These are phyloP conservation scores for Tringa solitaria DNA, from an alignment of 2,113 vertebrate genomes.

Conservation along the genomic window DNA sequence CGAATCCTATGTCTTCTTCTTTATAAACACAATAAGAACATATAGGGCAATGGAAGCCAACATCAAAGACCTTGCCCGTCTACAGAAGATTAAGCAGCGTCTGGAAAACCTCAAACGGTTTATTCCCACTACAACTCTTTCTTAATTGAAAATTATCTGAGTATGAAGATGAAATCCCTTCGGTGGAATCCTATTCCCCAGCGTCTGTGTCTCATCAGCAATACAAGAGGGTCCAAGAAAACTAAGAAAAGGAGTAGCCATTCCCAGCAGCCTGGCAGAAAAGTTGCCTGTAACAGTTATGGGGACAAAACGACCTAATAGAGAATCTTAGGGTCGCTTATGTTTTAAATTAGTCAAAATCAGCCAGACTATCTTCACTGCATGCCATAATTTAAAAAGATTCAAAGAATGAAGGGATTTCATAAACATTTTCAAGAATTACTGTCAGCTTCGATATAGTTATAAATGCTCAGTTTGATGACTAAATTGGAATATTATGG, in stretches of 20 bases:
- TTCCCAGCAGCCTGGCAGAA: background rate
- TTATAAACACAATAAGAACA: background rate
- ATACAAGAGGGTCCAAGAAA: background rate
- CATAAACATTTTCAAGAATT: constrained; percentile 63
- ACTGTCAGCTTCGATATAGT: constrained; percentile 48
- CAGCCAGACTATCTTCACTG: background rate
- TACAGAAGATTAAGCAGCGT: background rate
- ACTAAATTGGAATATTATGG: constrained; percentile 69
- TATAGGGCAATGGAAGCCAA: background rate
- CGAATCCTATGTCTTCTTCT: background rate
- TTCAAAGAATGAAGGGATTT: constrained; percentile 53
- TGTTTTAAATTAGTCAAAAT: background rate
- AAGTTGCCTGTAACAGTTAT: background rate
- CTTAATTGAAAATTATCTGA: background rate
- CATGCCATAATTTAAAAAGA: background rate
- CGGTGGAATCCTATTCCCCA: background rate
- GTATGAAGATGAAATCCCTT: background rate
- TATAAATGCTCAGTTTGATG: constrained; percentile 59
- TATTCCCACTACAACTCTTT: background rate
- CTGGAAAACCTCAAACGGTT: background rate
- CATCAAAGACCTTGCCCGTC: background rate
- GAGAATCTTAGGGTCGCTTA: background rate
- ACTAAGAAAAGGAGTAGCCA: background rate
- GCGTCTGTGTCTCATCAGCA: background rate
- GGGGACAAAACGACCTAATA: background rate